A percentile compares a stretch with the other conserved stretches of the same genome.
Conservation (phyloP, 2,888 invertebrate genomes). For the Agonopterix heracliana region DNA sequence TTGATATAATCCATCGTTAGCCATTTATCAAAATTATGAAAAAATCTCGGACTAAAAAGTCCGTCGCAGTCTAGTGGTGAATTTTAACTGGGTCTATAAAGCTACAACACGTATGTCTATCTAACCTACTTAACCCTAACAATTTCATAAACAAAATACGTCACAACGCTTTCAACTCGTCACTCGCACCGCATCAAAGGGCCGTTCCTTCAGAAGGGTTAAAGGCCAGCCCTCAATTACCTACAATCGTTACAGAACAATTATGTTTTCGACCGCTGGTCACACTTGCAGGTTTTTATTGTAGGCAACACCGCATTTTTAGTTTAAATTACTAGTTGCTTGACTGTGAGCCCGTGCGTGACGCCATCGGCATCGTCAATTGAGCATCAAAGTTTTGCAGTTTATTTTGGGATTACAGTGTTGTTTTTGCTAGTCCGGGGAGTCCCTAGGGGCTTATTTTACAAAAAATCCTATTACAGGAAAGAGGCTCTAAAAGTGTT, state of each 20-base stretch:
- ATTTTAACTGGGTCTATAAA: too few species aligned
- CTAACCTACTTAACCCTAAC: too few species aligned
- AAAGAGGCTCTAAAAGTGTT: too few species aligned
- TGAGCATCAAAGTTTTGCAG: neutral
- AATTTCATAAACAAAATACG: neutral
- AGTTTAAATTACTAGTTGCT: constrained; percentile 61
- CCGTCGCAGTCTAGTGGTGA: too few species aligned
- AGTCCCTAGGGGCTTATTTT: too few species aligned
- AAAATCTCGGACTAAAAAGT: too few species aligned
- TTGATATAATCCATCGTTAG: too few species aligned
- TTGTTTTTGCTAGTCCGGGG: neutral
- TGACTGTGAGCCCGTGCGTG: constrained; percentile 38
- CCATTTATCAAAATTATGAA: too few species aligned
- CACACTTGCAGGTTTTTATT: constrained; percentile 68
- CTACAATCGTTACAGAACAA: constrained; percentile 72
- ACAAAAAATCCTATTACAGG: too few species aligned
- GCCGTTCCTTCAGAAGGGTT: constrained; percentile 57
- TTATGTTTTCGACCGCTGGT: constrained; percentile 62
- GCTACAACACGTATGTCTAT: too few species aligned
- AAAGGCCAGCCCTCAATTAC: constrained; percentile 67
- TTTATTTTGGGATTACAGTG: neutral
- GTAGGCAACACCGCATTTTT: constrained; percentile 59
- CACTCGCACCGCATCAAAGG: constrained; percentile 27
- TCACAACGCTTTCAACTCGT: constrained; percentile 13
- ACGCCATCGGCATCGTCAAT: constrained; percentile 14